Evolutionary conservation across 2,113 vertebrate genomes (phyloP).

Genomic region (Helogale parvula): DNA sequence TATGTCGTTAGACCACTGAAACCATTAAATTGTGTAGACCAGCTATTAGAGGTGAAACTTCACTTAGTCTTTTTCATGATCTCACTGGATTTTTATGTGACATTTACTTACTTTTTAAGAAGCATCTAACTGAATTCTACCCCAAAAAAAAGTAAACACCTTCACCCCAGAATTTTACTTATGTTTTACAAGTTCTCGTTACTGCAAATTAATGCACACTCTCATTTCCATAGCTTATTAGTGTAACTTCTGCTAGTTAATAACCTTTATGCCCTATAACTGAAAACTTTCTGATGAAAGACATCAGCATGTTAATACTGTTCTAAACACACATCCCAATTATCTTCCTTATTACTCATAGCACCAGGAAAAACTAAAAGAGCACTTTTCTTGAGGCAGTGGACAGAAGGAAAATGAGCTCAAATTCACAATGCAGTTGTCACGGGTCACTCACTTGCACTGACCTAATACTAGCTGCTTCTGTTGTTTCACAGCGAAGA

Average conservation of each 20-base stretch:
- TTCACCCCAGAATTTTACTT: not conserved
- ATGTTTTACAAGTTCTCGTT: not conserved
- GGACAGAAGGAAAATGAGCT: not conserved
- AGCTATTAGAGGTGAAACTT: not conserved
- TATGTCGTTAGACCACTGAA: conserved; percentile 10
- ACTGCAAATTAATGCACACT: not conserved
- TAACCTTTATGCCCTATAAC: not conserved
- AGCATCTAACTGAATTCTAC: not conserved
- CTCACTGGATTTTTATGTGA: not conserved
- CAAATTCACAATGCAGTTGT: not conserved
- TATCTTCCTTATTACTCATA: conserved; percentile 16
- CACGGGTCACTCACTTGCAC: not conserved
- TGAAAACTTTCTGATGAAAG: conserved; percentile 24
- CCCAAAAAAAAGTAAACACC: not conserved
- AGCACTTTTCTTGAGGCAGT: not conserved
- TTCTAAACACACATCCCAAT: not conserved
- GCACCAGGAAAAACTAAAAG: not conserved
- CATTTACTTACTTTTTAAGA: not conserved
- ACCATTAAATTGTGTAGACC: not conserved
- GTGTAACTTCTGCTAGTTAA: not conserved
- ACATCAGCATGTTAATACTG: not conserved
- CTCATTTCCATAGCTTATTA: not conserved
- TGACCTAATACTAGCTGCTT: not conserved
- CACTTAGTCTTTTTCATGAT: not conserved
- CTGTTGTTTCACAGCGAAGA: not conserved